phyloP scores from a whole-genome alignment of 2,888 invertebrate species.

The Neoscelio sp. region DNA sequence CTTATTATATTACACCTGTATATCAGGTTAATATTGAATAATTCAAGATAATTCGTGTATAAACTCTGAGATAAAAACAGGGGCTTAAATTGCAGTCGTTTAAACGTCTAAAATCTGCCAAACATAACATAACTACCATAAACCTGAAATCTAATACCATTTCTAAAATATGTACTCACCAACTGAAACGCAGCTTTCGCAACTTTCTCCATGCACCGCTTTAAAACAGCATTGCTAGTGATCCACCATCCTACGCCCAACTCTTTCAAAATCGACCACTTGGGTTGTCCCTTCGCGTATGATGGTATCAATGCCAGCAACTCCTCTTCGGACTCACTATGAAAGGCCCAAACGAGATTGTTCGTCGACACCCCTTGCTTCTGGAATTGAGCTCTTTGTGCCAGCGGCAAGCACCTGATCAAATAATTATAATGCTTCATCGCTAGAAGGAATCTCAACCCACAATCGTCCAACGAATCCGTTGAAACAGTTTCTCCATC shows the following conservation, averaged over 20 bases:
- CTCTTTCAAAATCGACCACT: slow-evolving; percentile 96
- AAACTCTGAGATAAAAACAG: no score
- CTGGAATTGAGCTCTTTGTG: slow-evolving; percentile 93
- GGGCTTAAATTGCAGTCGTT: no score
- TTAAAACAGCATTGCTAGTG: slow-evolving; percentile 91
- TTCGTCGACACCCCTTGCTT: slow-evolving; percentile 94
- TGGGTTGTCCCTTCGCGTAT: slow-evolving; percentile 92
- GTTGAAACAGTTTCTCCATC: slow-evolving; percentile 85
- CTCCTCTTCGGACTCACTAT: slow-evolving; percentile 99
- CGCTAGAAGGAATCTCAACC: slow-evolving; percentile 96
- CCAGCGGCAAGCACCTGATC: slow-evolving; percentile 95
- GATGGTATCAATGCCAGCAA: slow-evolving; percentile 94
- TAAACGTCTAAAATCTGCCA: no score
- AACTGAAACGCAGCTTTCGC: slow-evolving; percentile 96
- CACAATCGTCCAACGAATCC: slow-evolving; percentile 98
- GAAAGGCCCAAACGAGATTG: slow-evolving; percentile 99
- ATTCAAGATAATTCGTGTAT: no score
- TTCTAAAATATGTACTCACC: slow-evolving; percentile 31
- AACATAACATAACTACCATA: no score
- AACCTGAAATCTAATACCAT: no score
- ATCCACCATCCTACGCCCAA: slow-evolving; percentile 99
- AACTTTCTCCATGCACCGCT: slow-evolving; percentile 94
- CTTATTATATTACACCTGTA: no score
- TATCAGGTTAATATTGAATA: no score
- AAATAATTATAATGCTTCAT: slow-evolving; percentile 99